Evolutionary conservation across 2,888 invertebrate species (phyloP).

Genomic region (Clostera curtula): DNA sequence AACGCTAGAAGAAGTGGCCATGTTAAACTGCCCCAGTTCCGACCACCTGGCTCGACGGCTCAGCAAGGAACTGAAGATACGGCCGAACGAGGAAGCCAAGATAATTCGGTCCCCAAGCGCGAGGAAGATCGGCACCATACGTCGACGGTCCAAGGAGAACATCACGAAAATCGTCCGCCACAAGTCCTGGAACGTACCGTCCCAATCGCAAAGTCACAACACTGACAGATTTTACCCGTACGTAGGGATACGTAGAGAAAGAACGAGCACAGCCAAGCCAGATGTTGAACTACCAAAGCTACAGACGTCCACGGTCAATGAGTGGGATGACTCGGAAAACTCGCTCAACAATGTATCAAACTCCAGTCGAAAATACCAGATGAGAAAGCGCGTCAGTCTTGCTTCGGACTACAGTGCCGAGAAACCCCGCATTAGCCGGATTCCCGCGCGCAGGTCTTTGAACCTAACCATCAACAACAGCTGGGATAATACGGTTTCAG

Average conservation of each 20-base stretch:
- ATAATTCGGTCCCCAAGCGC: conserved; percentile 87
- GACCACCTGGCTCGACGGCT: conserved; percentile 82
- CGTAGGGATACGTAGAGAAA: conserved; percentile 63
- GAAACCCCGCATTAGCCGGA: conserved; percentile 46
- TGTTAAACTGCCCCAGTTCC: conserved; percentile 76
- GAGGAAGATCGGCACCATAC: conserved; percentile 84
- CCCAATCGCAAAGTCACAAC: conserved; percentile 55
- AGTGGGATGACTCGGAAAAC: conserved; percentile 49
- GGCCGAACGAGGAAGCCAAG: conserved; percentile 80
- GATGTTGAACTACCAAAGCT: conserved; percentile 34
- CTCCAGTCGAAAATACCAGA: conserved; percentile 46
- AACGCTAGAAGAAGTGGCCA: conserved; percentile 81
- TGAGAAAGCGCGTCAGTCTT: conserved; percentile 50
- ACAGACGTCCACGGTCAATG: conserved; percentile 24
- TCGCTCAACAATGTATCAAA: conserved; percentile 39
- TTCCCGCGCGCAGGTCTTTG: conserved; percentile 50
- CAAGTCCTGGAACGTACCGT: conserved; percentile 78
- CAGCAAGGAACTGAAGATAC: conserved; percentile 83
- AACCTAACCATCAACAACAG: conserved; percentile 44
- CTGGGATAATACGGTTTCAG: conserved; percentile 43
- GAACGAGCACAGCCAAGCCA: conserved; percentile 45
- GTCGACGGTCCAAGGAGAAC: conserved; percentile 82
- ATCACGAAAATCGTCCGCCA: conserved; percentile 73
- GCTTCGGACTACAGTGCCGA: conserved; percentile 45
- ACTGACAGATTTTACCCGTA: conserved; percentile 70